Evolutionary conservation across 2,888 invertebrate genomes (phyloP).

Genomic region (Noctua pronuba): DNA sequence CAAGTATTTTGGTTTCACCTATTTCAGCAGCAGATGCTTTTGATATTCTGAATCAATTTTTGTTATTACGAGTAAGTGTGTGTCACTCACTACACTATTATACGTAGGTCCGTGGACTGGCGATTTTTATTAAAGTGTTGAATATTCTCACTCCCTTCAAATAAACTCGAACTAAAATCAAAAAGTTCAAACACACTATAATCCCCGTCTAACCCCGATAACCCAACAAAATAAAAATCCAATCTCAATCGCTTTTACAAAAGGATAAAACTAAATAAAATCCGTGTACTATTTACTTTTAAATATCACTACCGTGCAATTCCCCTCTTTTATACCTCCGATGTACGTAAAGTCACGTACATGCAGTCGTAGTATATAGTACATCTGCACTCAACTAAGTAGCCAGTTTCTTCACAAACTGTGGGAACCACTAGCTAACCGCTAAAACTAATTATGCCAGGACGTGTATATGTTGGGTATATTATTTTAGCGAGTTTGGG

Average conservation of each 20-base stretch:
- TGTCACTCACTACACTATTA: no score
- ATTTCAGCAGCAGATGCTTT: no score
- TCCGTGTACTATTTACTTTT: slow-evolving; percentile 57
- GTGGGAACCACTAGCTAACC: slow-evolving; percentile 34
- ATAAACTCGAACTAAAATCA: neutral
- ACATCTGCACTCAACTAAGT: slow-evolving; percentile 22
- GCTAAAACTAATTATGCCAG: slow-evolving; percentile 57
- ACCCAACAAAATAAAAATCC: slow-evolving; percentile 44
- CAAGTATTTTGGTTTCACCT: neutral
- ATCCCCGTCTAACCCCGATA: slow-evolving; percentile 1
- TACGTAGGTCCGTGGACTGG: no score
- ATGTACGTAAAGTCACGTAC: slow-evolving; percentile 60
- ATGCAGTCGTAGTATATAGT: slow-evolving; percentile 45
- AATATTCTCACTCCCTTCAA: neutral
- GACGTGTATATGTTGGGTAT: slow-evolving; percentile 25
- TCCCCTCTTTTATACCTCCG: slow-evolving; percentile 50
- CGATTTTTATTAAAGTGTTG: neutral
- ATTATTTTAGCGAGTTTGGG: slow-evolving; percentile 34
- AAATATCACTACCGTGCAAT: slow-evolving; percentile 56
- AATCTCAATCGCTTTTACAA: slow-evolving; percentile 34
- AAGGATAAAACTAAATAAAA: slow-evolving; percentile 42
- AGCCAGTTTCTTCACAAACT: slow-evolving; percentile 51
- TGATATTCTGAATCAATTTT: neutral
- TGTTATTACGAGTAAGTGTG: no score
- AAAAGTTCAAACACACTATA: neutral